Evolutionary conservation across 2,113 vertebrate species (phyloP).

Genomic region (Dicerorhinus sumatrensis): DNA sequence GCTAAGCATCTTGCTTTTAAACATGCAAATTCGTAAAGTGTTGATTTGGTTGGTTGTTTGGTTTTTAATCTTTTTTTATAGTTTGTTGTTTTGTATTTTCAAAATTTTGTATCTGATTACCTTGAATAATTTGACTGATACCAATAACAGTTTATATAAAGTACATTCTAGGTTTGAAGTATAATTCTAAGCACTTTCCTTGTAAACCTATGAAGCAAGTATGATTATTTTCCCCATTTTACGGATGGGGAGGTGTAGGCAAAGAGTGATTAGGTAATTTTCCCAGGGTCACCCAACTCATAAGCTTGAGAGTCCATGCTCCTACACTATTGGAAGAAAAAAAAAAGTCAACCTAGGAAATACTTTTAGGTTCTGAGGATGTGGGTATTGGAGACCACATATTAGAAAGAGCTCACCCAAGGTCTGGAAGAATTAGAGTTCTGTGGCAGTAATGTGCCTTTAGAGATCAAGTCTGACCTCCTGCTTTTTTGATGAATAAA

Average conservation of each 20-base stretch:
- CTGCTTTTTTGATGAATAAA: neutral
- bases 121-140: neutral
- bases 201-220: neutral
- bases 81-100: neutral
- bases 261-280: neutral
- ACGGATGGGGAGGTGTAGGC: neutral
- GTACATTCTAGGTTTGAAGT: neutral
- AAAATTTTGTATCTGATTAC: neutral
- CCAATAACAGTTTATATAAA: neutral
- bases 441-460: neutral
- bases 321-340: neutral
- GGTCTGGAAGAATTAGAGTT: neutral
- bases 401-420: neutral
- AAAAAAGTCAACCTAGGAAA: neutral
- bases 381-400: neutral
- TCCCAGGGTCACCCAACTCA: neutral
- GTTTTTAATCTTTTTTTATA: neutral
- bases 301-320: neutral
- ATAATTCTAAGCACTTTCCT: neutral
- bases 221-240: neutral
- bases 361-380: neutral
- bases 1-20: neutral
- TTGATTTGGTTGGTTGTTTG: neutral
- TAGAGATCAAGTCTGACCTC: neutral
- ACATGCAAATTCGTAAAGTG: neutral